Conservation (phyloP, 1,140 invertebrate species). For the Spodoptera litura region DNA sequence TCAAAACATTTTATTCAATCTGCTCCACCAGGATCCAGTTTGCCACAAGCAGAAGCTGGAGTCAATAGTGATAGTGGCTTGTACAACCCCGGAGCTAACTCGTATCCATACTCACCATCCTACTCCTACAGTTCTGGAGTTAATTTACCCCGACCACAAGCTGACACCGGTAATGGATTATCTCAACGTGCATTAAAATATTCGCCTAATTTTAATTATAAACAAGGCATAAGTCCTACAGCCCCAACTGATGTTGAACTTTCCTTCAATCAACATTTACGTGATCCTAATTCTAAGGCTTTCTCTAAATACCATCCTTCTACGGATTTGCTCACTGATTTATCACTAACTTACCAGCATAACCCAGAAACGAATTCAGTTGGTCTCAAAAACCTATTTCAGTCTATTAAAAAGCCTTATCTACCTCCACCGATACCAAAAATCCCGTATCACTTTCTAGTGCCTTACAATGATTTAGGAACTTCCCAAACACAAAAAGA, state of each 20-base stretch:
- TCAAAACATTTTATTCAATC: not conserved
- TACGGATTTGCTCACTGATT: not conserved
- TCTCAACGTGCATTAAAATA: not conserved
- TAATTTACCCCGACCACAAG: not conserved
- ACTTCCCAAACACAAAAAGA: not conserved
- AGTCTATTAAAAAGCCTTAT: not conserved
- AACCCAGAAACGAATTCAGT: not conserved
- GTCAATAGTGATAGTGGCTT: conserved; percentile 32
- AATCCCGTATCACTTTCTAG: not conserved
- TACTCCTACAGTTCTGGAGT: conserved; percentile 12
- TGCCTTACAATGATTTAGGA: not conserved
- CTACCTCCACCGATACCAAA: not conserved
- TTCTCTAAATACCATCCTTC: not conserved
- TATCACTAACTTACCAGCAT: not conserved
- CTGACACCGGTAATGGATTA: not conserved
- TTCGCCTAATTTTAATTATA: not conserved
- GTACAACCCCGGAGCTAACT: not conserved
- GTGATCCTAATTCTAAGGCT: not conserved
- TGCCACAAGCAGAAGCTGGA: conserved; percentile 29
- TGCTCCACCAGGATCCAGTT: not conserved
- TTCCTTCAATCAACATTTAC: not conserved
- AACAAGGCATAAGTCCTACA: too few species aligned
- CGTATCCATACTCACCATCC: conserved; percentile 8
- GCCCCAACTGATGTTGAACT: not conserved
- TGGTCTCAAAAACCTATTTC: too few species aligned